Conservation (phyloP, 2,113 vertebrate genomes). For the Asarcornis scutulata region DNA sequence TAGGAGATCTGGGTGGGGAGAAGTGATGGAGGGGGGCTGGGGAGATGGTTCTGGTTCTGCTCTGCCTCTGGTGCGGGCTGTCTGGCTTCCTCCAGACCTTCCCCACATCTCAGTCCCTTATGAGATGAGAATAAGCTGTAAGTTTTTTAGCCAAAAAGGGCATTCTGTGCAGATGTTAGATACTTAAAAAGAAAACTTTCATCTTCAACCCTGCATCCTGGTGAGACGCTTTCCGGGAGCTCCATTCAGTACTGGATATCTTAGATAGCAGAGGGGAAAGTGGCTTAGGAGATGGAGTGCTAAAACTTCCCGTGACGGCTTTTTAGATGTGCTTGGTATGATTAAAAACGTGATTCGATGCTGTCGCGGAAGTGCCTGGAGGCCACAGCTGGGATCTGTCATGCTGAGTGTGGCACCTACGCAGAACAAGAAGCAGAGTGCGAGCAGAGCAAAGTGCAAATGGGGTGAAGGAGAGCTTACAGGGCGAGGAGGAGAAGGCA, state of each 20-base stretch:
- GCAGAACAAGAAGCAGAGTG: conserved; percentile 22
- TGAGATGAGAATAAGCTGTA: background rate
- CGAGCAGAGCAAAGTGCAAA: background rate
- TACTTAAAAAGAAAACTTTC: background rate
- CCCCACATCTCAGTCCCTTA: background rate
- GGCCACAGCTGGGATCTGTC: background rate
- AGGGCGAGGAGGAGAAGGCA: background rate
- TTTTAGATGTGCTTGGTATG: background rate
- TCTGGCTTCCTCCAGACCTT: background rate
- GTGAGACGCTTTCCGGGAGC: background rate
- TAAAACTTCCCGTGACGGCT: background rate
- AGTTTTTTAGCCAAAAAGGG: background rate
- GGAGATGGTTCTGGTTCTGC: background rate
- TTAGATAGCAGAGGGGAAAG: background rate
- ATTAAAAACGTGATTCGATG: background rate
- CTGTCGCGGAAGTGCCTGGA: background rate
- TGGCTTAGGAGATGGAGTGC: background rate
- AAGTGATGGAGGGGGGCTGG: background rate
- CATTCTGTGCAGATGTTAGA: background rate
- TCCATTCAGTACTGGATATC: background rate
- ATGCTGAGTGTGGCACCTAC: background rate
- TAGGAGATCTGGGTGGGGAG: background rate
- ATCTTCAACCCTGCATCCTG: background rate
- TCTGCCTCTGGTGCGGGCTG: background rate
- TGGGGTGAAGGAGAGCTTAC: background rate